These are phyloP conservation scores for Baccha elongata DNA, from an alignment of 2,888 invertebrate genomes.

Conservation along the genomic window DNA sequence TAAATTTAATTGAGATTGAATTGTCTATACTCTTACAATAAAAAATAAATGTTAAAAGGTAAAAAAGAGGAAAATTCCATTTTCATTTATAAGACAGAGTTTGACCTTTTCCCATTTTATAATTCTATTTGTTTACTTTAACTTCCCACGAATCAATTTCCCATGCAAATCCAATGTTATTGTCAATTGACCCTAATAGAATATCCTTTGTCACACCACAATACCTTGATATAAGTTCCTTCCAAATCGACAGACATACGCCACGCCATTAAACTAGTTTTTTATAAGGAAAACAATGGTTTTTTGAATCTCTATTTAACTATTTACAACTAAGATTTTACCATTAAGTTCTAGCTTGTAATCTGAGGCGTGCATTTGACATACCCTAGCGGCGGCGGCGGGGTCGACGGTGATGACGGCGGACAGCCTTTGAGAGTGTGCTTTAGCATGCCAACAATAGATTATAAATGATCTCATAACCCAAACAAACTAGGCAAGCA, in stretches of 20 bases:
- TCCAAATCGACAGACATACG: neutral
- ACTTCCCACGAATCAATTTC: slow-evolving; percentile 34
- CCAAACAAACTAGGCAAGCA: slow-evolving; percentile 70
- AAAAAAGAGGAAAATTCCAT: neutral
- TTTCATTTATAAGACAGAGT: neutral
- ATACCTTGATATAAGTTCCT: too few species aligned
- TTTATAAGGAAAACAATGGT: slow-evolving; percentile 21
- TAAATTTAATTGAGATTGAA: too few species aligned
- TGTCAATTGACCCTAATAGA: slow-evolving; percentile 8
- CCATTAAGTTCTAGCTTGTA: slow-evolving; percentile 42
- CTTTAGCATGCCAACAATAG: slow-evolving; percentile 69
- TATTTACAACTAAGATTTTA: slow-evolving; percentile 31
- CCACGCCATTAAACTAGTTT: slow-evolving; percentile 2
- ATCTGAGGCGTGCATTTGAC: slow-evolving; percentile 62
- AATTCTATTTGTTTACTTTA: neutral
- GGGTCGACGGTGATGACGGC: neutral
- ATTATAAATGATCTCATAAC: slow-evolving; percentile 73
- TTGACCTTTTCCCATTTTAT: slow-evolving; percentile 1
- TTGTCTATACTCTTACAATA: too few species aligned
- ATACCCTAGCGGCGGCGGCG: slow-evolving; percentile 25
- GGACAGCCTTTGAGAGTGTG: slow-evolving; percentile 17
- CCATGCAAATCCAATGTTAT: slow-evolving; percentile 23
- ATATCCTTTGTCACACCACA: slow-evolving; percentile 10
- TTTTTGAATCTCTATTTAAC: slow-evolving; percentile 4
- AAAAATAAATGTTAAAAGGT: too few species aligned